These are phyloP conservation scores for Phoxinus dragarum DNA, from an alignment of 2,797 vertebrate species.

Conservation along the genomic window DNA sequence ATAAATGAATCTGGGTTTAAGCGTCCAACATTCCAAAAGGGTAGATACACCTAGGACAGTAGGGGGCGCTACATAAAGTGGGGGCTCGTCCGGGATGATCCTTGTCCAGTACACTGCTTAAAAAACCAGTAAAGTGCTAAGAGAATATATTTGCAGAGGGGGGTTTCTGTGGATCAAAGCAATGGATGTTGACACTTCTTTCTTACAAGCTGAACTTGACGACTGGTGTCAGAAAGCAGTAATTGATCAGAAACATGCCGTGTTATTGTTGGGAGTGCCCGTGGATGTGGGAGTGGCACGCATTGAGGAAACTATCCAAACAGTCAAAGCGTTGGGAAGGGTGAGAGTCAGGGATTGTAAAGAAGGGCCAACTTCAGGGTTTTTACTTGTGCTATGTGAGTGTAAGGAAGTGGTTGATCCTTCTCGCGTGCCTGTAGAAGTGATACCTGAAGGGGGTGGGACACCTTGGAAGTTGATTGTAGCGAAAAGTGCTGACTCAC, in stretches of 20 bases:
- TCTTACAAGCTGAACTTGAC: background rate
- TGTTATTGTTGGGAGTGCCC: background rate
- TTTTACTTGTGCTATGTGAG: background rate
- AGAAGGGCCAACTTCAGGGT: background rate
- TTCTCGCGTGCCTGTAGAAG: background rate
- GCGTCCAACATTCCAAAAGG: no score
- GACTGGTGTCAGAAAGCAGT: background rate
- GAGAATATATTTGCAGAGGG: no score
- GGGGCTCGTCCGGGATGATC: background rate
- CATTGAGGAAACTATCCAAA: background rate
- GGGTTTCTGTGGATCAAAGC: background rate
- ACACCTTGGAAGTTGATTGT: background rate
- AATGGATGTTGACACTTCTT: background rate
- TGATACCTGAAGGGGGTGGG: background rate
- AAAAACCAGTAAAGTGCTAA: background rate
- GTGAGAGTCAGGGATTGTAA: background rate
- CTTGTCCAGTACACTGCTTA: background rate
- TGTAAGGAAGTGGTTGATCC: background rate
- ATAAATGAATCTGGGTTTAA: no score
- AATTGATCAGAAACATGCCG: slow-evolving; percentile 10
- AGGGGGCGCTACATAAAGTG: background rate
- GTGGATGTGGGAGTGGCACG: background rate
- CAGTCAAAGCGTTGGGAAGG: background rate
- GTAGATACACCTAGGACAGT: no score
- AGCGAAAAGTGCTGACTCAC: background rate